Evolutionary conservation across 2,888 invertebrate genomes (phyloP).

Genomic region (Drosophila kokeensis): DNA sequence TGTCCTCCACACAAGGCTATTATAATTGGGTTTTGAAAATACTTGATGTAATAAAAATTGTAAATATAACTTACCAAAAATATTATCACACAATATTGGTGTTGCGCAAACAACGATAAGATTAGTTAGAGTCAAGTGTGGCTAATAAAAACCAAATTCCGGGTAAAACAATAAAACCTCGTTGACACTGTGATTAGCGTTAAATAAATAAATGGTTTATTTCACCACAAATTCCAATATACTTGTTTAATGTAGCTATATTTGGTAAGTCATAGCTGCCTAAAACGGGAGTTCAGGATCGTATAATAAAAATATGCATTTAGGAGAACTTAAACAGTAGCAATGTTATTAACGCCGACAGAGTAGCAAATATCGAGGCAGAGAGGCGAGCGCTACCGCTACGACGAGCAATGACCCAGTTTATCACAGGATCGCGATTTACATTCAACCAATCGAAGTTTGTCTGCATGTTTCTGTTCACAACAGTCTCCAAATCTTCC

Average conservation of each 20-base stretch:
- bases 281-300: background rate
- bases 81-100: constrained; percentile 25
- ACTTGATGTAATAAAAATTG: constrained; percentile 21
- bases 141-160: constrained; percentile 34
- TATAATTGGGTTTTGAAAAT: no score
- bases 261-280: background rate
- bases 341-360: constrained; percentile 31
- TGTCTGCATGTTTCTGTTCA: constrained; percentile 52
- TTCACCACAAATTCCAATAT: constrained; percentile 18
- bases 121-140: constrained; percentile 39
- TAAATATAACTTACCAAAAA: constrained; percentile 9
- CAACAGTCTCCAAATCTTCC: constrained; percentile 34
- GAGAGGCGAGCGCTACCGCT: constrained; percentile 46
- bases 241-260: background rate
- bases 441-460: constrained; percentile 78
- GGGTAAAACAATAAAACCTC: constrained; percentile 14
- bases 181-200: background rate
- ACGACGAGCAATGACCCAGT: constrained; percentile 66
- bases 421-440: constrained; percentile 74
- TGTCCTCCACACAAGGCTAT: background rate
- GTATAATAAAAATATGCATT: constrained; percentile 2
- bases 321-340: constrained; percentile 41
- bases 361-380: constrained; percentile 44
- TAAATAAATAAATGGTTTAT: background rate
- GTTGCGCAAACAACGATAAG: constrained; percentile 44